A percentile compares a stretch with the other conserved stretches of the same genome.
Evolutionary conservation across 2,113 vertebrate species (phyloP).

Genomic region (Pantherophis guttatus): DNA sequence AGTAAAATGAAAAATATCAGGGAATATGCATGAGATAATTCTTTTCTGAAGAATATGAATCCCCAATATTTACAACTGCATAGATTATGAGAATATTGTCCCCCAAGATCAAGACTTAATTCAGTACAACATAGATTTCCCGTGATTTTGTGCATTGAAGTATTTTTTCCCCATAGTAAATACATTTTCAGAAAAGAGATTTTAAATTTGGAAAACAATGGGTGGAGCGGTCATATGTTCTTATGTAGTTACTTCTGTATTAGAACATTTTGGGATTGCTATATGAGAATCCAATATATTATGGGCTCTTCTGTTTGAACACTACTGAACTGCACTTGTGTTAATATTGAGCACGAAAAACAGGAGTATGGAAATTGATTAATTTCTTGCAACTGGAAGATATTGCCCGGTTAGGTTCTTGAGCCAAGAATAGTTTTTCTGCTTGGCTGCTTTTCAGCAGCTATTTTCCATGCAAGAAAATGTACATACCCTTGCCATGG

Average conservation of each 20-base stretch:
- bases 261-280: background rate
- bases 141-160: background rate
- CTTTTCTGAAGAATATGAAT: background rate
- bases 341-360: background rate
- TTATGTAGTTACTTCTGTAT: background rate
- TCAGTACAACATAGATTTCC: background rate
- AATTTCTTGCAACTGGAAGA: background rate
- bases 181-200: background rate
- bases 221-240: background rate
- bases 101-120: background rate
- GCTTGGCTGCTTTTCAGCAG: background rate
- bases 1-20: background rate
- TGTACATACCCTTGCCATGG: background rate
- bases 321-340: background rate
- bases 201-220: background rate
- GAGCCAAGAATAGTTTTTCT: background rate
- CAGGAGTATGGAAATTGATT: background rate
- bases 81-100: background rate
- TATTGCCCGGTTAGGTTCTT: fast-evolving
- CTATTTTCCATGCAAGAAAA: background rate
- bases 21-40: background rate
- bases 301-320: background rate
- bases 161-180: background rate
- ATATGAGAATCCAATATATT: background rate
- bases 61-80: background rate